These are phyloP conservation scores for Ctenosaura bakeri DNA, from an alignment of 2,797 vertebrate species.

Conservation along the genomic window DNA sequence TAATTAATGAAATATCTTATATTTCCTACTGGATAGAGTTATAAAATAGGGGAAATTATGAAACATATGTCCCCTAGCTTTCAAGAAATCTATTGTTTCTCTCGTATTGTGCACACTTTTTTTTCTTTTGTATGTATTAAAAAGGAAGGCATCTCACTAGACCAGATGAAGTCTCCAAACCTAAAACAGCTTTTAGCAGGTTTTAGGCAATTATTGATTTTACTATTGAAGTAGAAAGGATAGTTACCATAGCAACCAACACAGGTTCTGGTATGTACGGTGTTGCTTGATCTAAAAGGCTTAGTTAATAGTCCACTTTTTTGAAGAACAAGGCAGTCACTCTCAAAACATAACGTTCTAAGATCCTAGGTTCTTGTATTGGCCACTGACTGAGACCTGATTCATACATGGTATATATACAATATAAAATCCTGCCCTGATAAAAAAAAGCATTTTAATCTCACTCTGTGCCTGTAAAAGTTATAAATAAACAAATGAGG, in stretches of 20 bases:
- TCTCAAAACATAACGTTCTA: not conserved
- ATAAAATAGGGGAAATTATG: not conserved
- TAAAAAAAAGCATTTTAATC: constrained; percentile 9
- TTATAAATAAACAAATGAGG: constrained; percentile 1
- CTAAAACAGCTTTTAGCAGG: constrained; percentile 51
- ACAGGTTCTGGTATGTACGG: constrained; percentile 59
- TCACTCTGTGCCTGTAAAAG: not conserved
- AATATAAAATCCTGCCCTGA: not conserved
- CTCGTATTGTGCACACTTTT: not conserved
- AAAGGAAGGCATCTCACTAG: not conserved
- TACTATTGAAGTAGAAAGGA: constrained; percentile 68
- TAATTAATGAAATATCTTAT: not conserved
- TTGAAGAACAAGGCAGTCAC: constrained; percentile 41
- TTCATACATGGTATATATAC: not conserved
- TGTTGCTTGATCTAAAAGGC: constrained; percentile 48
- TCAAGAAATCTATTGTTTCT: not conserved
- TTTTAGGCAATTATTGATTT: constrained; percentile 72
- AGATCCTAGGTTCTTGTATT: not conserved
- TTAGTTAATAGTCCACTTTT: not conserved
- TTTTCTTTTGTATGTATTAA: constrained; percentile 29
- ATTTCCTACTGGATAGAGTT: not conserved
- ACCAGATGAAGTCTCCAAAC: constrained; percentile 40
- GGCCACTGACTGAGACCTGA: not conserved
- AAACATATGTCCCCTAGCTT: not conserved
- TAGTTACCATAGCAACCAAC: constrained; percentile 71